Percentiles rank a stretch among this genome's conserved stretches.
These are phyloP conservation scores for Notodonta ziczac DNA, from an alignment of 2,888 invertebrate genomes.

Conservation along the genomic window DNA sequence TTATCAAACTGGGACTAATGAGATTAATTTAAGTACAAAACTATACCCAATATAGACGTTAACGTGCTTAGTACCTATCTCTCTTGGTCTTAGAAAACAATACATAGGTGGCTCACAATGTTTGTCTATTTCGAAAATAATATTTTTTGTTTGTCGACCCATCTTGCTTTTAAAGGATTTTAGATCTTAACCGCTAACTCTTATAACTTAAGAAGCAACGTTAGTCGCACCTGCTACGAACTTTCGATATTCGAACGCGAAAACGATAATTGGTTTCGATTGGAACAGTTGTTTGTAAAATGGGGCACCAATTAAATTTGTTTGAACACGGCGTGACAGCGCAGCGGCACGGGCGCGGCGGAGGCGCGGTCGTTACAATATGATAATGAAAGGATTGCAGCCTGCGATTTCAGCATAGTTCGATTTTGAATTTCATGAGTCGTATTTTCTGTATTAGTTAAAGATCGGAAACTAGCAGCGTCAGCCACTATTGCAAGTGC, in stretches of 20 bases:
- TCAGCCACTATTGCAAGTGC: too few relatives aligned
- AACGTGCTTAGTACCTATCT: too few relatives aligned
- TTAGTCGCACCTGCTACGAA: constrained; percentile 77
- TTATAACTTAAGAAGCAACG: constrained; percentile 39
- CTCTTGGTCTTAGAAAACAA: too few relatives aligned
- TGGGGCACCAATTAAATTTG: constrained; percentile 75
- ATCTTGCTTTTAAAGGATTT: neutral
- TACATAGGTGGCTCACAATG: too few relatives aligned
- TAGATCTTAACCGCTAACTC: constrained; percentile 38
- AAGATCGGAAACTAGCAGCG: too few relatives aligned
- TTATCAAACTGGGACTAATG: too few relatives aligned
- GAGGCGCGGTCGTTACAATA: constrained; percentile 10
- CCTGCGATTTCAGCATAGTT: neutral
- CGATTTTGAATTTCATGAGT: neutral
- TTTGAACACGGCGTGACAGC: constrained; percentile 48
- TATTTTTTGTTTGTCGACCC: too few relatives aligned
- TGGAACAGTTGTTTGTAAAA: constrained; percentile 73
- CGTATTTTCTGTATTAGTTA: neutral
- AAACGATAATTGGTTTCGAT: constrained; percentile 81
- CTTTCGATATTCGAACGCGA: constrained; percentile 77
- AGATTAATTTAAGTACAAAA: too few relatives aligned
- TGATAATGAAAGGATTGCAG: neutral
- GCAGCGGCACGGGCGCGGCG: constrained; percentile 7
- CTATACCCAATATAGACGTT: too few relatives aligned
- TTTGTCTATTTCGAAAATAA: too few relatives aligned